Conservation (phyloP, 2,888 invertebrate genomes). For the Saturnia pavonia region DNA sequence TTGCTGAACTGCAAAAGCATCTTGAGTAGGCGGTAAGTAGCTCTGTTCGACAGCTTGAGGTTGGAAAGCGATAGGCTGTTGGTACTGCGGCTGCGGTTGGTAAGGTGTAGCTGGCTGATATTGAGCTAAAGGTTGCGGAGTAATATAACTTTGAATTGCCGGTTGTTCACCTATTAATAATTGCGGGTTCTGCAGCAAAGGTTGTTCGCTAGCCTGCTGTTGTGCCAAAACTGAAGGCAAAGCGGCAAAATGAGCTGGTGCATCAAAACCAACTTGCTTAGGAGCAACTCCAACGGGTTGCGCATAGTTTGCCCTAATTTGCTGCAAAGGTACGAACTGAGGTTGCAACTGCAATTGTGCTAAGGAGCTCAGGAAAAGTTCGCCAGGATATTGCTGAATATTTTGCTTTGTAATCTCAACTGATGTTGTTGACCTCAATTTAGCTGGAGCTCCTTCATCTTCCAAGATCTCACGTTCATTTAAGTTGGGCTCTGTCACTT, state of each 20-base stretch:
- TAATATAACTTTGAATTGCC: slow-evolving; percentile 30
- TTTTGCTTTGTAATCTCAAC: slow-evolving; percentile 71
- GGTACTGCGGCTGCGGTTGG: slow-evolving; percentile 35
- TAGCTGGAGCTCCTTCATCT: slow-evolving; percentile 34
- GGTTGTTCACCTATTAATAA: slow-evolving; percentile 46
- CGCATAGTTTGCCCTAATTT: slow-evolving; percentile 54
- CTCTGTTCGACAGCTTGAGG: slow-evolving; percentile 34
- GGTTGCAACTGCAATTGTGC: slow-evolving; percentile 65
- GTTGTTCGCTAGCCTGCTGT: slow-evolving; percentile 48
- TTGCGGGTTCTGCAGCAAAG: slow-evolving; percentile 45
- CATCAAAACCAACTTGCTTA: slow-evolving; percentile 61
- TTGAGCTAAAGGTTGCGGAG: slow-evolving; percentile 37
- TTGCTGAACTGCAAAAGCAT: slow-evolving; percentile 30
- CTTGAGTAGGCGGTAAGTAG: slow-evolving; percentile 31
- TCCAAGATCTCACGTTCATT: slow-evolving; percentile 61
- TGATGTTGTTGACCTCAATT: slow-evolving; percentile 51
- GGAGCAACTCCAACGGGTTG: slow-evolving; percentile 51
- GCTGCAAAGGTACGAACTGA: slow-evolving; percentile 57
- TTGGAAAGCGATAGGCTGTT: slow-evolving; percentile 29
- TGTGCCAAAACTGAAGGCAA: slow-evolving; percentile 67
- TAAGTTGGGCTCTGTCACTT: slow-evolving; percentile 51
- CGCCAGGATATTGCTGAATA: slow-evolving; percentile 68
- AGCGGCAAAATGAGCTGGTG: slow-evolving; percentile 65
- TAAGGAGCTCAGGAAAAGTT: slow-evolving; percentile 63
- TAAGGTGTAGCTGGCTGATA: slow-evolving; percentile 32